Conservation (phyloP, 92 coral and sea anemone genomes). For the Phenganax marumi region DNA sequence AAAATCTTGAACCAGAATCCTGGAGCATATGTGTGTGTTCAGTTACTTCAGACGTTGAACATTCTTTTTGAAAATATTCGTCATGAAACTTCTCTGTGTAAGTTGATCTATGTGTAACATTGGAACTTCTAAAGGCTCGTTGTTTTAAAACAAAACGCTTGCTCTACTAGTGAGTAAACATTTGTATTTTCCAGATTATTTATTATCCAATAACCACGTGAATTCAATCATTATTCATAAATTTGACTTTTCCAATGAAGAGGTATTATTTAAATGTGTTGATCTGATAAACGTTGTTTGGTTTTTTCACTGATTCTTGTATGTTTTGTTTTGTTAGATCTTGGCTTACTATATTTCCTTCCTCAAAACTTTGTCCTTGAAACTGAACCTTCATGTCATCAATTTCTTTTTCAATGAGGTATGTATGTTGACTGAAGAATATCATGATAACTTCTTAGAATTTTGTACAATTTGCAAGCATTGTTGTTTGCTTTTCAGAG, state of each 20-base stretch:
- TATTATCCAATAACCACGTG: constrained; percentile 90
- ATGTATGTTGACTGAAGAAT: constrained; percentile 7
- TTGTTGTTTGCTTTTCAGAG: constrained; percentile 55
- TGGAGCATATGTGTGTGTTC: constrained; percentile 88
- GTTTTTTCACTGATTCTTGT: neutral
- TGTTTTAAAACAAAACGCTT: neutral
- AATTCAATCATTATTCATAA: constrained; percentile 91
- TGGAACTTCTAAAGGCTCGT: neutral
- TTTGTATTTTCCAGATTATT: constrained; percentile 61
- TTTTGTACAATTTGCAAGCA: neutral
- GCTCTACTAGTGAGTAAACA: neutral
- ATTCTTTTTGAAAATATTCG: constrained; percentile 95
- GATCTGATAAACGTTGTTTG: neutral
- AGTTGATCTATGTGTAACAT: constrained; percentile 37
- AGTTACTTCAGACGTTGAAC: constrained; percentile 86
- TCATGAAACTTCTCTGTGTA: constrained; percentile 94
- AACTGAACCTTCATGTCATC: constrained; percentile 89
- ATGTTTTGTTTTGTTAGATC: constrained; percentile 54
- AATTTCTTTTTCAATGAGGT: constrained; percentile 99
- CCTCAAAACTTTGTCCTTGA: constrained; percentile 88
- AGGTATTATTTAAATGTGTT: constrained; percentile 70
- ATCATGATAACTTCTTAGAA: neutral
- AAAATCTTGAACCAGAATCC: constrained; percentile 93
- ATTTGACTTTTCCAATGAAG: constrained; percentile 99
- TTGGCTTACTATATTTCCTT: constrained; percentile 96